A percentile compares a stretch with the other conserved stretches of the same genome.
These are phyloP conservation scores for Nomada lathburiana DNA, from an alignment of 2,888 invertebrate species.

Conservation along the genomic window DNA sequence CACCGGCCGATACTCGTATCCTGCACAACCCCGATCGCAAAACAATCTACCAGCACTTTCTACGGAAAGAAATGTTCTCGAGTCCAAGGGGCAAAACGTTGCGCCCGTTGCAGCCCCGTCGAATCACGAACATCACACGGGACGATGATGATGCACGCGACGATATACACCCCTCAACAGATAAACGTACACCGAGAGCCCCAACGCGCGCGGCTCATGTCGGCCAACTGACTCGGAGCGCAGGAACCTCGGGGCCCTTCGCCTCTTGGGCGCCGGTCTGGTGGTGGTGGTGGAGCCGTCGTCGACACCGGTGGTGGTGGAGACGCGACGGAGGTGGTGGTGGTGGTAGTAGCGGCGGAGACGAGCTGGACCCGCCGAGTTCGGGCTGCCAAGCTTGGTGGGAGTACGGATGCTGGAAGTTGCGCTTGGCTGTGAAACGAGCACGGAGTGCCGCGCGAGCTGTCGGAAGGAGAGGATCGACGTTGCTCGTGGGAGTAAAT, in stretches of 20 bases:
- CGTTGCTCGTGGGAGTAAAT: background rate
- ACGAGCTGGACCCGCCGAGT: constrained; percentile 48
- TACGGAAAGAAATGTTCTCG: background rate
- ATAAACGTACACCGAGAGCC: constrained; percentile 55
- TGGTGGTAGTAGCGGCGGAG: constrained; percentile 49
- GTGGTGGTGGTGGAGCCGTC: constrained; percentile 53
- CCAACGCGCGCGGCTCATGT: constrained; percentile 80
- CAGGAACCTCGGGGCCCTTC: constrained; percentile 74
- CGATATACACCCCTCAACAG: constrained; percentile 42
- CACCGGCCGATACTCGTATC: background rate
- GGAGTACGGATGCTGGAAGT: constrained; percentile 60
- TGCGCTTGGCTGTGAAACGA: background rate
- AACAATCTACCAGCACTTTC: constrained; percentile 25
- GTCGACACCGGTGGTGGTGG: constrained; percentile 53
- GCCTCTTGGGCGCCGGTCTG: constrained; percentile 76
- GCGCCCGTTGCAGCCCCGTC: background rate
- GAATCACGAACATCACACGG: constrained; percentile 19
- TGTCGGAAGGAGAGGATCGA: constrained; percentile 46
- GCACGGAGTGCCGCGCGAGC: constrained; percentile 58
- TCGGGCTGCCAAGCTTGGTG: constrained; percentile 54
- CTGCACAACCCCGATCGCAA: background rate
- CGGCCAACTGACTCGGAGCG: constrained; percentile 79
- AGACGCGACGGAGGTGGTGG: constrained; percentile 53
- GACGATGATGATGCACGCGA: constrained; percentile 39
- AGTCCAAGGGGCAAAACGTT: background rate